Evolutionary conservation across 1,140 invertebrate species (phyloP), one percentile per base, ranked within the genome.

Genomic region (Ceratosolen fusciceps): DNA sequence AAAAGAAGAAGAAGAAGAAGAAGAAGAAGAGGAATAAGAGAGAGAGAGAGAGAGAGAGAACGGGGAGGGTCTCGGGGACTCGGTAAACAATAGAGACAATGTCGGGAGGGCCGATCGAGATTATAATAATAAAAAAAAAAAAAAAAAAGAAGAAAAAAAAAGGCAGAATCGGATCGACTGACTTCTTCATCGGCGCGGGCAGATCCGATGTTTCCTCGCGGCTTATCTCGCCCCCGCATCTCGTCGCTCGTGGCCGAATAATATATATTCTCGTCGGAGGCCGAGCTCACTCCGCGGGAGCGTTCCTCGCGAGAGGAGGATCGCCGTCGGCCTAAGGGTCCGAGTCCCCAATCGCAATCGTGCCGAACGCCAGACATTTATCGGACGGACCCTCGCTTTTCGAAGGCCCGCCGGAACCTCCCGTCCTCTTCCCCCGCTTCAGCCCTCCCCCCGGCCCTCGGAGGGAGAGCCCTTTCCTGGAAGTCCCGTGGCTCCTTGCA

Each of bases 301-400:
- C 58, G 71, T 56, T n/a, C n/a, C n/a, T n/a, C n/a, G n/a, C n/a
- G 71, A 73, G 71, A 73, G 52, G 54, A 24, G 52, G 31, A 2
- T 14, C 10, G 26, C 29, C n/a, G 37, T 65, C 60, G 26, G 0
- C 19, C 31, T 24, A n/a, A n/a, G n/a, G 29, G 19, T 65, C 58
- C 65, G 65, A 65, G 26, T 21, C 60, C 43, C 39, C 26, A 74
- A 75, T 37, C 58, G 65, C 73, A 65, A 75, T 75, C n/a, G n/a
- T 75, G 73, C 49, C 43, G 65, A 39, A 65, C 73, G 60, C 39
- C 60, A 60, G 16, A 56, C 56, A 24, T 60, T 60, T 43, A 56
- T 62, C 72, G 34, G 54, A 62, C 72, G 34, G 54, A 62, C 37
- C 62, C 47, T 16, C 37, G 37, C 31, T 39, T 19, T 58, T 29